phyloP scores from a whole-genome alignment of 2,113 vertebrate genomes.

The Cervus canadensis region DNA sequence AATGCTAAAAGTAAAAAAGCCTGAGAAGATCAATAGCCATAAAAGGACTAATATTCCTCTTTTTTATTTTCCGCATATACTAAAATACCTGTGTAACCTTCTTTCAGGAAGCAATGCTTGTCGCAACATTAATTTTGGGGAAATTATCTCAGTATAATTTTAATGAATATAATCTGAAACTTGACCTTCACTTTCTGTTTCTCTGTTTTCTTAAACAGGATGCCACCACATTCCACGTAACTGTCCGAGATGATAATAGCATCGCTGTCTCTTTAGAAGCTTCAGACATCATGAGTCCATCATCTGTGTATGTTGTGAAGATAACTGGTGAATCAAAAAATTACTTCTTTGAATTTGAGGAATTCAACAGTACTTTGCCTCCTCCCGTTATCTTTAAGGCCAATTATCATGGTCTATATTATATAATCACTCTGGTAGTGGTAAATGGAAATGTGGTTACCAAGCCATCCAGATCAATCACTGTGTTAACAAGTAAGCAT shows the following conservation, averaged over 20 bases:
- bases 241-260: conserved; percentile 82
- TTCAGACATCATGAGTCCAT: conserved; percentile 85
- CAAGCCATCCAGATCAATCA: conserved; percentile 84
- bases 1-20: neutral
- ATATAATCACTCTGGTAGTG: conserved; percentile 89
- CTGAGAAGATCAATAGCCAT: neutral
- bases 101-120: neutral
- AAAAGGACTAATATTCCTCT: neutral
- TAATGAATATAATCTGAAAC: neutral
- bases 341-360: conserved; percentile 87
- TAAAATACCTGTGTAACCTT: neutral
- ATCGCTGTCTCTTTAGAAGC: conserved; percentile 86
- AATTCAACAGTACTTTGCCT: conserved; percentile 83
- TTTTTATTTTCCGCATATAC: neutral
- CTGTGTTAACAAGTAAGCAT: conserved; percentile 93
- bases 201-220: conserved; percentile 77
- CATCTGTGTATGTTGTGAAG: conserved; percentile 88
- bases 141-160: neutral
- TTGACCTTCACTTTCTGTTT: conserved; percentile 26
- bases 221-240: conserved; percentile 83
- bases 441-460: conserved; percentile 83
- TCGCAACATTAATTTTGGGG: neutral
- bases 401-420: conserved; percentile 91
- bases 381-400: conserved; percentile 88
- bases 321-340: conserved; percentile 91